Evolutionary conservation across 2,888 invertebrate genomes (phyloP), one percentile per base, ranked within the genome.

Genomic region (Pristionchus arcanus): DNA sequence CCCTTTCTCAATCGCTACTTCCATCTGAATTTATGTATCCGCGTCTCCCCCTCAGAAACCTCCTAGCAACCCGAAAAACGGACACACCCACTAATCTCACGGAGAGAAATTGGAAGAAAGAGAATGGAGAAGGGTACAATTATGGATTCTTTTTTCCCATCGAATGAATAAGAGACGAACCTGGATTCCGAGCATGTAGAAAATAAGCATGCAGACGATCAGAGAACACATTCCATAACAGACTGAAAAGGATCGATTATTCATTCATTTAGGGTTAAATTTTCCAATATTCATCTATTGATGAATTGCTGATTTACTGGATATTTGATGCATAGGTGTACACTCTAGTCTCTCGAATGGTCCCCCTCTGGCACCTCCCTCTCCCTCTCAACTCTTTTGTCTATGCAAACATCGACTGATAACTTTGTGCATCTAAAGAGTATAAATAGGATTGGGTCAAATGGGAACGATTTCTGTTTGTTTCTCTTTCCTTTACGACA

Each of bases 111-210:
- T 34, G 37, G 5, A 37, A 77, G 49, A 49, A 77, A 42, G 49
- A 21, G 42, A 25, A 55, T 19, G 55, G 55, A 55, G 31, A 55
- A 31, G 31, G 28, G 16, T 15, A 84, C 13, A 15, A 25, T 55
- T 55, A 28, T 49, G 63, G 37, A 86, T 84, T 84, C 16, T 37
- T 13, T 74, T 21, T 34, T 37, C 28, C 37, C 37, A 19, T 74
- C 28, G 31, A 49, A 49, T 49, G 42, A 49, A 49, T 7, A 49
- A 11, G 42, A 68, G 59, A 63, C 71, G 5, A 11, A 89, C 93
- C 34, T 92, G 89, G 71, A 94, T 92, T 66, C 94, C 94, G 31
- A 94, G 92, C 94, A 94, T 94, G 91, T 94, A 94, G 92, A 94
- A 94, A 28, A 94, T 94, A 74, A 93, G 91, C 77, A 91, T 91